phyloP scores from a whole-genome alignment of 2,888 invertebrate genomes.

The Heliconius ismenius region DNA sequence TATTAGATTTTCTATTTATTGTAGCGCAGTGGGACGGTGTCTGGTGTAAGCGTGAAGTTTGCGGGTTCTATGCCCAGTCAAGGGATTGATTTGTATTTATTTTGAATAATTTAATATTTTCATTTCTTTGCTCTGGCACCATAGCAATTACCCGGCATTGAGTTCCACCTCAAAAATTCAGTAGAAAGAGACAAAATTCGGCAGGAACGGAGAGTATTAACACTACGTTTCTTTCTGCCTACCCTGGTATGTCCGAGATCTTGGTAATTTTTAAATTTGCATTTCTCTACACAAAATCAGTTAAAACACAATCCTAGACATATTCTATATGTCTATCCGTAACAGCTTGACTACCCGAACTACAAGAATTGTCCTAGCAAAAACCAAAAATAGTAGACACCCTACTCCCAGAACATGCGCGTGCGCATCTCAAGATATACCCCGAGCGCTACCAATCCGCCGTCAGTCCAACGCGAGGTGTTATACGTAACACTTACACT shows the following conservation, averaged over 20 bases:
- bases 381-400: conserved; percentile 46
- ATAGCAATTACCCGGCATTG: neutral
- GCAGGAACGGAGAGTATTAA: neutral
- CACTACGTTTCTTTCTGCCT: neutral
- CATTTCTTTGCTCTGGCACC: neutral
- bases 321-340: neutral
- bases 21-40: neutral
- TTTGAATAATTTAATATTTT: neutral
- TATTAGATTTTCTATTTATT: neutral
- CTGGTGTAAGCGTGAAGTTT: neutral
- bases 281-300: too few relatives aligned
- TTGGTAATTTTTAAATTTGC: neutral
- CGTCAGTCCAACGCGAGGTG: conserved; percentile 55
- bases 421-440: conserved; percentile 51
- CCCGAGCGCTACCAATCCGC: conserved; percentile 45
- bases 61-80: neutral
- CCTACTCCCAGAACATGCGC: conserved; percentile 45
- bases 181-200: neutral
- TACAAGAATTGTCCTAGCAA: conserved; percentile 20
- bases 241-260: too few relatives aligned
- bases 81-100: too few relatives aligned
- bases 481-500: conserved; percentile 34
- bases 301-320: too few relatives aligned
- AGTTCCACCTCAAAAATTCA: neutral
- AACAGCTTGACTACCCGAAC: neutral